Percentiles rank a stretch among this genome's conserved stretches.
phyloP scores from a whole-genome alignment of 2,888 invertebrate species.

The Thymelicus lineola region DNA sequence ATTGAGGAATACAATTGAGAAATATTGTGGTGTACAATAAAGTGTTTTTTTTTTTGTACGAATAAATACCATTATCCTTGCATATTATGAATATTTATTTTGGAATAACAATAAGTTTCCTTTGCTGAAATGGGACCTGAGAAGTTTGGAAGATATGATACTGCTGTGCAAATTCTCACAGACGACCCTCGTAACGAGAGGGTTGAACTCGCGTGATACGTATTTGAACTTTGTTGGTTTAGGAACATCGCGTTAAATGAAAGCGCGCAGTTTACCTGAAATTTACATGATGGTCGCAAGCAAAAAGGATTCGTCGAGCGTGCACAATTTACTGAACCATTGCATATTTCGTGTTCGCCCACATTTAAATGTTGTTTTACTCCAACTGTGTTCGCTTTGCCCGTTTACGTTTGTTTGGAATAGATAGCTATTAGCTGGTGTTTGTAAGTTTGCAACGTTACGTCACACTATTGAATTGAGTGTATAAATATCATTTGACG shows the following conservation, averaged over 20 bases:
- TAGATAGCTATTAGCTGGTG: neutral
- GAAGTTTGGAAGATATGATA: constrained; percentile 34
- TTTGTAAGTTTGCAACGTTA: neutral
- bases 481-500: no score
- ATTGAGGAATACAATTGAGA: constrained; percentile 2
- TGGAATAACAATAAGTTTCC: neutral
- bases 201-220: constrained; percentile 26
- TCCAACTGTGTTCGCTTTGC: neutral
- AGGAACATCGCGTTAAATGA: constrained; percentile 31
- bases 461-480: no score
- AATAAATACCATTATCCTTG: neutral
- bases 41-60: no score
- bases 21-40: no score
- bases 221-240: constrained; percentile 36
- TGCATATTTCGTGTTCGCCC: constrained; percentile 17
- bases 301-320: constrained; percentile 24
- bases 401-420: neutral
- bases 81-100: neutral
- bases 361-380: constrained; percentile 7
- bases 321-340: constrained; percentile 25
- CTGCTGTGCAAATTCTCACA: constrained; percentile 34
- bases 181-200: constrained; percentile 39
- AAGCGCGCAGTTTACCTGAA: constrained; percentile 30
- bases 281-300: constrained; percentile 24
- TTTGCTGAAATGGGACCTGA: neutral